Percentiles rank a stretch among this genome's conserved stretches.
Evolutionary conservation across 1,140 invertebrate genomes (phyloP).

Genomic region (Glomeris maerens): DNA sequence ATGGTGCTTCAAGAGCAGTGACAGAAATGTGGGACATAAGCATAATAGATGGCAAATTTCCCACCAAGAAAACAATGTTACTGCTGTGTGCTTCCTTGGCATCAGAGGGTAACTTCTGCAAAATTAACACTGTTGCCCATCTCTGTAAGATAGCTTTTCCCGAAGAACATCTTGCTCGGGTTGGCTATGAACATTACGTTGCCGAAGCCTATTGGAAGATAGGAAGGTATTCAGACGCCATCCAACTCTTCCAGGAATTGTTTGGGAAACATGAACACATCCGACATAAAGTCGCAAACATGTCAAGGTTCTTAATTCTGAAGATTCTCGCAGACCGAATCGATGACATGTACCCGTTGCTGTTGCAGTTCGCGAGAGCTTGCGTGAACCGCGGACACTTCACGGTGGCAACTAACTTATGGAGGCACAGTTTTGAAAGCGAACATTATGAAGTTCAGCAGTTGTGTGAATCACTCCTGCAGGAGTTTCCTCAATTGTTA

Average conservation of each 20-base stretch:
- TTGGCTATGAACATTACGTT: neutral
- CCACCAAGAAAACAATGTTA: too few species aligned
- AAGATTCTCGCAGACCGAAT: neutral
- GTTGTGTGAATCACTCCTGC: neutral
- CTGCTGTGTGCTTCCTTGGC: too few species aligned
- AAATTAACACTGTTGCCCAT: too few species aligned
- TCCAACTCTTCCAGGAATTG: neutral
- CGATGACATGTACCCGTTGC: neutral
- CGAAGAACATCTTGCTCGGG: too few species aligned
- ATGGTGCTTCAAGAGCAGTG: too few species aligned
- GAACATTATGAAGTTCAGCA: neutral
- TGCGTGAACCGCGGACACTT: neutral
- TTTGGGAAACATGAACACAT: neutral
- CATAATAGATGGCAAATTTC: too few species aligned
- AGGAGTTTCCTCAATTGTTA: neutral
- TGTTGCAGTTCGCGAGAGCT: neutral
- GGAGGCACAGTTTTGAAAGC: neutral
- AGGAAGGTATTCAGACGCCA: neutral
- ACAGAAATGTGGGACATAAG: too few species aligned
- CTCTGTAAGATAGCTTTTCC: too few species aligned
- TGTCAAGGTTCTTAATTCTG: neutral
- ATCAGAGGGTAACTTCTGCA: too few species aligned
- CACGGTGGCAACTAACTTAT: neutral
- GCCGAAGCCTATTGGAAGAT: neutral
- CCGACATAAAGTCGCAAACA: neutral